Conservation (phyloP, 1,140 invertebrate species). For the Dreissena rostriformis region DNA sequence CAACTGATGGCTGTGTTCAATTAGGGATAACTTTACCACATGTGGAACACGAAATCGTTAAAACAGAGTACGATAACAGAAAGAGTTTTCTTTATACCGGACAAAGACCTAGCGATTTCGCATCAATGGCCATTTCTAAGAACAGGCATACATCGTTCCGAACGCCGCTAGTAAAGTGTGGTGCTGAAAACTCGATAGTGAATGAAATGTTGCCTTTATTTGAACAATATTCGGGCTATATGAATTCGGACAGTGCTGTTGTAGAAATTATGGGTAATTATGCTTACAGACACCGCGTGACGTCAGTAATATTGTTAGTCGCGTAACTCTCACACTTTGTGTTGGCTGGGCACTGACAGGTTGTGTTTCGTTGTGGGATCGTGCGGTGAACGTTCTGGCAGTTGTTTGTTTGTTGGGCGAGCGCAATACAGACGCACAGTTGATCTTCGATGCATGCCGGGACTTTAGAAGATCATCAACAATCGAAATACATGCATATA, state of each 20-base stretch:
- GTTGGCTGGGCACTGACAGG: too few relatives aligned
- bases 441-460: too few relatives aligned
- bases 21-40: constrained; percentile 83
- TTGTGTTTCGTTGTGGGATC: too few relatives aligned
- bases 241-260: neutral
- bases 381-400: too few relatives aligned
- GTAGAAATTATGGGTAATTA: constrained; percentile 23
- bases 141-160: constrained; percentile 64
- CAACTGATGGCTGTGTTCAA: constrained; percentile 82
- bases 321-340: too few relatives aligned
- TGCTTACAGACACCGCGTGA: too few relatives aligned
- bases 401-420: too few relatives aligned
- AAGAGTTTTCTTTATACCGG: constrained; percentile 63
- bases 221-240: constrained; percentile 23
- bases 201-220: neutral
- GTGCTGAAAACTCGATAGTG: constrained; percentile 36
- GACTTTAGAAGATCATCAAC: too few relatives aligned
- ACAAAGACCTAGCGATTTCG: constrained; percentile 62
- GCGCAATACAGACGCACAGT: too few relatives aligned
- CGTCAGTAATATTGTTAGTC: too few relatives aligned
- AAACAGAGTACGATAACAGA: constrained; percentile 79
- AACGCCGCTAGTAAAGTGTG: constrained; percentile 64
- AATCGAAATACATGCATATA: too few relatives aligned
- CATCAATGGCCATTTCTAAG: constrained; percentile 36
- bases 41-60: constrained; percentile 82